Percentiles rank a stretch among this genome's conserved stretches.
phyloP scores from a whole-genome alignment of 2,797 vertebrate genomes.

The Gymnocypris eckloni region DNA sequence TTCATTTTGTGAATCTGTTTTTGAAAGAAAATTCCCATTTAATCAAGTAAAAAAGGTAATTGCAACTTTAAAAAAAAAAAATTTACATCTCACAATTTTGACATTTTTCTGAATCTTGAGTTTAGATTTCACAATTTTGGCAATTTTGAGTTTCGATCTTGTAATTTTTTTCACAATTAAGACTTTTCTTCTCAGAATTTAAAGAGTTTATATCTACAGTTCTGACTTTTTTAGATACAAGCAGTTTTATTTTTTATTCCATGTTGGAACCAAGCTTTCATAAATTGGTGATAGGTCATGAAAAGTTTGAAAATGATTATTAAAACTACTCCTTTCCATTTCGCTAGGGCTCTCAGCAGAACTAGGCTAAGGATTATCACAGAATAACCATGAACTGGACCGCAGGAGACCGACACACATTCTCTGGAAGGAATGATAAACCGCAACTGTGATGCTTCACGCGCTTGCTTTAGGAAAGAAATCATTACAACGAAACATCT shows the following conservation, averaged over 20 bases:
- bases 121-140: neutral
- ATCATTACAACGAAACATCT: constrained; percentile 57
- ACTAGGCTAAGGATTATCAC: constrained; percentile 67
- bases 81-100: neutral
- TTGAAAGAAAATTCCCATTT: neutral
- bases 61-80: too few species aligned
- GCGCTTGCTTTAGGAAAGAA: constrained; percentile 75
- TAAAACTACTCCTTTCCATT: constrained; percentile 27
- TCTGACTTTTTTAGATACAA: neutral
- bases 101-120: neutral
- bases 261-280: neutral
- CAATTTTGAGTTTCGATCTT: too few species aligned
- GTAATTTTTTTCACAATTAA: too few species aligned
- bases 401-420: constrained; percentile 62
- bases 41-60: neutral
- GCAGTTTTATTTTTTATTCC: neutral
- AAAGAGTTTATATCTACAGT: neutral
- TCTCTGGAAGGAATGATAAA: constrained; percentile 70
- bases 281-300: neutral
- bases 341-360: constrained; percentile 81
- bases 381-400: constrained; percentile 65
- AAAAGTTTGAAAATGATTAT: neutral
- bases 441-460: constrained; percentile 79
- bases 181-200: neutral
- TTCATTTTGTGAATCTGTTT: neutral